Conservation (phyloP, 2,797 vertebrate species). For the Cyprinella venusta region DNA sequence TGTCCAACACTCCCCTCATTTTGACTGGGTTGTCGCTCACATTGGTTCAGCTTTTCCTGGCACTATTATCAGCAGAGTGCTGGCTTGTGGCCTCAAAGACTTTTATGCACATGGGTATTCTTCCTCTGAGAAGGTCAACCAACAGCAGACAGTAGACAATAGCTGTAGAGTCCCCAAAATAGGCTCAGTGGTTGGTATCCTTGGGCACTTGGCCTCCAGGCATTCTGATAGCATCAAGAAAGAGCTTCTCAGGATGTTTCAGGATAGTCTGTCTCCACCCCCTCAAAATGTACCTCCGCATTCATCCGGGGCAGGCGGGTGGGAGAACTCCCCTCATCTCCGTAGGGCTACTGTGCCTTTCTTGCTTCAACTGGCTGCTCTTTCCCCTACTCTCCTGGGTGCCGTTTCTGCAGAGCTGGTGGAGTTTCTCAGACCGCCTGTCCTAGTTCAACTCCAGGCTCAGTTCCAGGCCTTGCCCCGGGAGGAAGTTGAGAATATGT, state of each 20-base stretch:
- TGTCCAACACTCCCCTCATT: conserved; percentile 93
- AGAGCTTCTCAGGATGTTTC: conserved; percentile 93
- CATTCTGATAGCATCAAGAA: conserved; percentile 92
- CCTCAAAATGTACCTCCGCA: conserved; percentile 73
- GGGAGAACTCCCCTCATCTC: conserved; percentile 79
- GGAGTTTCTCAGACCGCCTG: conserved; percentile 82
- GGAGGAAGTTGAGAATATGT: conserved; percentile 90
- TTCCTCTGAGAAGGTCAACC: conserved; percentile 55
- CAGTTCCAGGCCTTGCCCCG: conserved; percentile 82
- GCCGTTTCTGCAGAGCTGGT: conserved; percentile 88
- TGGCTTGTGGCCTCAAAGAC: conserved; percentile 93
- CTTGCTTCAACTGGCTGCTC: conserved; percentile 89
- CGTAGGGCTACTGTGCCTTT: conserved; percentile 89
- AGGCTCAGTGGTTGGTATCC: conserved; percentile 92
- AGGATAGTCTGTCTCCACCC: conserved; percentile 82
- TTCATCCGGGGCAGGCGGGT: conserved; percentile 71
- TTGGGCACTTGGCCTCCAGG: conserved; percentile 88
- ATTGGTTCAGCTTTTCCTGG: conserved; percentile 95
- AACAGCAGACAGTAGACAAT: conserved; percentile 69
- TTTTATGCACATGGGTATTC: conserved; percentile 85
- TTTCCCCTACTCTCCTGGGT: conserved; percentile 88
- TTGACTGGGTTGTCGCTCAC: conserved; percentile 98
- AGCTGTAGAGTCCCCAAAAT: conserved; percentile 88
- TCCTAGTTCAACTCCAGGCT: conserved; percentile 90
- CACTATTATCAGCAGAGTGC: conserved; percentile 93